phyloP scores from a whole-genome alignment of 2,113 vertebrate species.

The Calidris pygmaea region DNA sequence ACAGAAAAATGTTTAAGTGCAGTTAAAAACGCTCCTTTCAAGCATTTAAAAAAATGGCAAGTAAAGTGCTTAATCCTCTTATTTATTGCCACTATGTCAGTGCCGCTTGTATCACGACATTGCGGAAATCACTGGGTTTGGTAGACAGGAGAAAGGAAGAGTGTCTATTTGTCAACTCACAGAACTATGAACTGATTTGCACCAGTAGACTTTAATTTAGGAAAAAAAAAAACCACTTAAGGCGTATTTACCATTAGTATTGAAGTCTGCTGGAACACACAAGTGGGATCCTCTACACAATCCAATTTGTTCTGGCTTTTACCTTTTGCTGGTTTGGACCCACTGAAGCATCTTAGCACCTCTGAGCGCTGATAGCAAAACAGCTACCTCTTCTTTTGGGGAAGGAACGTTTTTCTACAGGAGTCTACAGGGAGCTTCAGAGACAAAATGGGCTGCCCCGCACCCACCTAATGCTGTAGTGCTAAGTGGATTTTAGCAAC shows the following conservation, averaged over 20 bases:
- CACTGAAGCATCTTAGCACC: not conserved
- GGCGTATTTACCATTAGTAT: not conserved
- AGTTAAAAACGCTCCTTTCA: not conserved
- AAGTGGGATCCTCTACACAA: not conserved
- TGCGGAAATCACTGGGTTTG: not conserved
- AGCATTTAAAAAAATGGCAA: not conserved
- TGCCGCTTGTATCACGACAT: not conserved
- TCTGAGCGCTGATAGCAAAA: not conserved
- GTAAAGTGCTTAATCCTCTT: slow-evolving; percentile 42
- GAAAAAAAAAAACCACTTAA: not conserved
- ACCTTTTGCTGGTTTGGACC: not conserved
- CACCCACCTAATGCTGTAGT: not conserved
- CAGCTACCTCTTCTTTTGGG: not conserved
- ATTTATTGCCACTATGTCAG: not conserved
- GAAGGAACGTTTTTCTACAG: not conserved
- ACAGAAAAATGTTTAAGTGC: not conserved
- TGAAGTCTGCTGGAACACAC: not conserved
- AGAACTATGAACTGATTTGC: not conserved
- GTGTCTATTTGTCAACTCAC: not conserved
- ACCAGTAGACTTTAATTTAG: not conserved
- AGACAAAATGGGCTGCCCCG: not conserved
- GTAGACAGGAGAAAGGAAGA: not conserved
- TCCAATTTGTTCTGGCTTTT: not conserved
- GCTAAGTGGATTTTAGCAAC: not conserved
- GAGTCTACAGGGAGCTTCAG: not conserved